phyloP scores from a whole-genome alignment of 2,888 invertebrate genomes.

The Lasioglossum vierecki region DNA sequence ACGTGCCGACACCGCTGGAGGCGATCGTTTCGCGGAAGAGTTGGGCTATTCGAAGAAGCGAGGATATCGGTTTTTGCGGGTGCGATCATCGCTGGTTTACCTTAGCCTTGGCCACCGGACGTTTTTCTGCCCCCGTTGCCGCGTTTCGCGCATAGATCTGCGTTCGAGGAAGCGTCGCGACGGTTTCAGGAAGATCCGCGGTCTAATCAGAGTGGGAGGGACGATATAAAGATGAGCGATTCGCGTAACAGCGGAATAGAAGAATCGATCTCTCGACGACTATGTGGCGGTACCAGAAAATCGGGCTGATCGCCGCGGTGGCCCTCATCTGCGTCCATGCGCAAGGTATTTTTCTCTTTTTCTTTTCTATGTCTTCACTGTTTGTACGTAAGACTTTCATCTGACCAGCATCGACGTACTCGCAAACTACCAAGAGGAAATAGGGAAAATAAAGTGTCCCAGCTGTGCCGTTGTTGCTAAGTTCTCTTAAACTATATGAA shows the following conservation, averaged over 20 bases:
- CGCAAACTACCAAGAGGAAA: neutral
- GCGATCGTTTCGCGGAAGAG: neutral
- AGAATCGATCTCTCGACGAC: conserved; percentile 60
- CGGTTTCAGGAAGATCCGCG: conserved; percentile 62
- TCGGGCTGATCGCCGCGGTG: conserved; percentile 71
- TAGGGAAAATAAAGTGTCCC: neutral
- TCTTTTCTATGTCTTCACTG: neutral
- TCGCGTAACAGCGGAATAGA: conserved; percentile 45
- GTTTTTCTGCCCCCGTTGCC: conserved; percentile 57
- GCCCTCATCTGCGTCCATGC: conserved; percentile 53
- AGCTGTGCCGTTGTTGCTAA: neutral
- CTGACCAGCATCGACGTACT: neutral
- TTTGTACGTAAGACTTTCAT: neutral
- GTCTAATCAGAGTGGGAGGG: conserved; percentile 64
- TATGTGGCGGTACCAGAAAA: conserved; percentile 71
- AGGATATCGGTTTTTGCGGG: neutral
- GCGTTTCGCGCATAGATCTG: conserved; percentile 32
- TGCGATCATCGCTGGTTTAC: conserved; percentile 28
- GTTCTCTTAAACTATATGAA: neutral
- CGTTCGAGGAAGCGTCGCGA: conserved; percentile 50
- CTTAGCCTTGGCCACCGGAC: conserved; percentile 63
- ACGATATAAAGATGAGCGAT: conserved; percentile 70
- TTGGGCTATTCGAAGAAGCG: neutral
- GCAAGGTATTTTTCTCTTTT: conserved; percentile 64
- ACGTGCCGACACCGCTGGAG: neutral